phyloP scores from a whole-genome alignment of 2,797 vertebrate genomes.

The Micromesistius poutassou region DNA sequence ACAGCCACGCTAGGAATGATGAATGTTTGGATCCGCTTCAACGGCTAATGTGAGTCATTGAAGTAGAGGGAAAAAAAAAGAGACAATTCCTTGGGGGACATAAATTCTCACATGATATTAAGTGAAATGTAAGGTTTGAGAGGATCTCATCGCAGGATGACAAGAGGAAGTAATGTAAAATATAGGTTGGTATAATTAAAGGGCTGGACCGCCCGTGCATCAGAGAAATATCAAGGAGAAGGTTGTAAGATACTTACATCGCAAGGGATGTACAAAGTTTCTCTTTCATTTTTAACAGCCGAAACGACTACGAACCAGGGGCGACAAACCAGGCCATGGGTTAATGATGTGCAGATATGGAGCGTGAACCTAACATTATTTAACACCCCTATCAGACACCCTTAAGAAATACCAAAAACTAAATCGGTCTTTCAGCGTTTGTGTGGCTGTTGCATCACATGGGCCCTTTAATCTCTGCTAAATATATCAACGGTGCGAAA shows the following conservation, averaged over 20 bases:
- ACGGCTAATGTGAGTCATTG: slow-evolving; percentile 19
- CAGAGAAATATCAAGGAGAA: slow-evolving; percentile 11
- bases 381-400: slow-evolving; percentile 29
- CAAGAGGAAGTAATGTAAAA: slow-evolving; percentile 35
- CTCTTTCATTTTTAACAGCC: too few species aligned
- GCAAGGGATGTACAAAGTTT: neutral
- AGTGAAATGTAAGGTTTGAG: slow-evolving; percentile 50
- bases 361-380: slow-evolving; percentile 32
- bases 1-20: slow-evolving; percentile 40
- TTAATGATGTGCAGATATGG: slow-evolving; percentile 24
- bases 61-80: neutral
- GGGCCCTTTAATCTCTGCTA: slow-evolving; percentile 61
- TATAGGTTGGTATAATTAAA: slow-evolving; percentile 28
- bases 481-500: slow-evolving; percentile 57
- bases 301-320: too few species aligned
- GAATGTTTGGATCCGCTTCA: slow-evolving; percentile 44
- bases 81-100: slow-evolving; percentile 33
- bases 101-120: slow-evolving; percentile 49
- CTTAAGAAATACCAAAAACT: slow-evolving; percentile 15
- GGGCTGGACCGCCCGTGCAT: slow-evolving; percentile 27
- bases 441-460: slow-evolving; percentile 61
- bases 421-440: slow-evolving; percentile 55
- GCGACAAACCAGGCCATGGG: too few species aligned
- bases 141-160: slow-evolving; percentile 43
- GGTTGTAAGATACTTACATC: slow-evolving; percentile 1